Conservation (phyloP, 2,797 vertebrate genomes). For the Cheirogaleus major region DNA sequence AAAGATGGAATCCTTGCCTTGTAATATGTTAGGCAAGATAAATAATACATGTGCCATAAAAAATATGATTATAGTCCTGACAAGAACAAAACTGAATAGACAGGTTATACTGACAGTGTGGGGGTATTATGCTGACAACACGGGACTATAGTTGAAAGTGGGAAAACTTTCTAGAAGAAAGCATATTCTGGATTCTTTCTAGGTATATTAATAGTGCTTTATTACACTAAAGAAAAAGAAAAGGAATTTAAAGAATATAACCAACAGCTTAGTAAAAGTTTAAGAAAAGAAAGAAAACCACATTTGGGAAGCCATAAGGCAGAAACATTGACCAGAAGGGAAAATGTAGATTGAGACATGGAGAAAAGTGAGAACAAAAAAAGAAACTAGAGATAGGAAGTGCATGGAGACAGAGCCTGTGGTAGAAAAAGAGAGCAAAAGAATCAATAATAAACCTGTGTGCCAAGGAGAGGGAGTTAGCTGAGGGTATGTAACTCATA, state of each 20-base stretch:
- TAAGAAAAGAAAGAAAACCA: background rate
- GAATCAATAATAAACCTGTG: background rate
- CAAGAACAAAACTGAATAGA: background rate
- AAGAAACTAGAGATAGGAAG: background rate
- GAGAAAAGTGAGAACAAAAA: background rate
- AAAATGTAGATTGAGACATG: background rate
- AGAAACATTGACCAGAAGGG: constrained; percentile 31
- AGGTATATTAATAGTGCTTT: background rate
- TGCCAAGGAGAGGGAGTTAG: background rate
- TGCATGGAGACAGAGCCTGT: background rate
- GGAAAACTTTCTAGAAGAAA: background rate
- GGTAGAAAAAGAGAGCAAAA: background rate
- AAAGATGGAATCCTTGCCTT: background rate
- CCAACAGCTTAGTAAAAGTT: background rate
- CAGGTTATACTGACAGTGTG: background rate
- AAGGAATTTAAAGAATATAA: background rate
- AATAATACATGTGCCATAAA: background rate
- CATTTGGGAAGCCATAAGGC: constrained; percentile 7
- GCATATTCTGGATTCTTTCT: background rate
- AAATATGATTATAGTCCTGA: background rate
- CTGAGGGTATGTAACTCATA: background rate
- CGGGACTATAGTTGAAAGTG: background rate
- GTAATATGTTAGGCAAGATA: background rate
- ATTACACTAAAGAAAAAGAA: background rate
- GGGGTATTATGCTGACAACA: background rate